These are phyloP conservation scores for Zoanthus gigantus DNA, from an alignment of 92 coral and sea anemone genomes.

Conservation along the genomic window DNA sequence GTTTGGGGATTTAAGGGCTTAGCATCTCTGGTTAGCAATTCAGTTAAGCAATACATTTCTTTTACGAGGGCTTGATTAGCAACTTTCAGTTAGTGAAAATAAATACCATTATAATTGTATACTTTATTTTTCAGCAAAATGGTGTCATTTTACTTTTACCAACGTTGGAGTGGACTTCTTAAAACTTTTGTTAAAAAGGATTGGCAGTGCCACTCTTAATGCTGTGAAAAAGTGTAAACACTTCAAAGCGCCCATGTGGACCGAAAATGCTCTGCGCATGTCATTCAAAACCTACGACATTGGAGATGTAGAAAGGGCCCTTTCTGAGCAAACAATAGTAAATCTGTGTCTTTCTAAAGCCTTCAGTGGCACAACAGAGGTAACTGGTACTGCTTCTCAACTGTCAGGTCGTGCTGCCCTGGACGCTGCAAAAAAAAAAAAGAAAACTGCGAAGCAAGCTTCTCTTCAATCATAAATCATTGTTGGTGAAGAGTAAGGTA, in stretches of 20 bases:
- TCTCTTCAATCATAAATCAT: slow-evolving; percentile 49
- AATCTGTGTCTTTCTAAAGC: neutral
- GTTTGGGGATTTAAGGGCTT: neutral
- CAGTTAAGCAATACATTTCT: neutral
- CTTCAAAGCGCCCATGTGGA: slow-evolving; percentile 53
- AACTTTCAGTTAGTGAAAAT: neutral
- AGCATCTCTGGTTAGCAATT: neutral
- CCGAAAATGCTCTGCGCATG: slow-evolving; percentile 7
- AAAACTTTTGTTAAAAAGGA: slow-evolving; percentile 31
- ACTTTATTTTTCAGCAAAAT: slow-evolving; percentile 33
- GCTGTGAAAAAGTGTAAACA: slow-evolving; percentile 46
- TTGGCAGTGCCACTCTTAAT: slow-evolving; percentile 46
- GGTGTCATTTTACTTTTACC: slow-evolving; percentile 36
- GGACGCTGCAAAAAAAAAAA: slow-evolving; percentile 36
- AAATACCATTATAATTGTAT: neutral
- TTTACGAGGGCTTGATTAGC: neutral
- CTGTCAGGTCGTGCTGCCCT: slow-evolving; percentile 47
- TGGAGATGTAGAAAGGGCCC: slow-evolving; percentile 38
- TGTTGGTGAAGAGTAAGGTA: slow-evolving; percentile 42
- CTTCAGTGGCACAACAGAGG: slow-evolving; percentile 31
- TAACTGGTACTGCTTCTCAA: neutral
- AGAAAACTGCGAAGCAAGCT: slow-evolving; percentile 7
- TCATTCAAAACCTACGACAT: slow-evolving; percentile 40
- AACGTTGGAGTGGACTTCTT: slow-evolving; percentile 31
- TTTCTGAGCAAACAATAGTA: slow-evolving; percentile 7